phyloP scores from a whole-genome alignment of 1,140 invertebrate genomes.

The Manduca sexta region DNA sequence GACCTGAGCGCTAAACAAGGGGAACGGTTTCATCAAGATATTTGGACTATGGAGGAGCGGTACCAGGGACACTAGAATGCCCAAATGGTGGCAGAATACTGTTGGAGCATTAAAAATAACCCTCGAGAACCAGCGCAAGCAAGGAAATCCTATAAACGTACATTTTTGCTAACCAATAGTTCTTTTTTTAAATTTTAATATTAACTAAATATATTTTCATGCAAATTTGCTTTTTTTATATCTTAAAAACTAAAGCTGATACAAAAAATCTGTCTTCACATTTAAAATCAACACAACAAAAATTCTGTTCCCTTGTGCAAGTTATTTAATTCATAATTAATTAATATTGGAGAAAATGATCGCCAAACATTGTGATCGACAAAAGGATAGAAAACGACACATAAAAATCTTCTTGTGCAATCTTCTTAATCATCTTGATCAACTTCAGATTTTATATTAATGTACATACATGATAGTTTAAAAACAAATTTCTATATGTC shows the following conservation, averaged over 20 bases:
- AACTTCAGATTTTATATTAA: too few species aligned
- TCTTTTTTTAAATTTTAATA: neutral
- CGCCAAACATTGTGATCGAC: too few species aligned
- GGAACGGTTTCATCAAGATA: slow-evolving; percentile 34
- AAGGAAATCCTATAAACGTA: slow-evolving; percentile 3
- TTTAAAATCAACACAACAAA: neutral
- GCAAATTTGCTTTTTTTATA: neutral
- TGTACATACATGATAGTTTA: too few species aligned
- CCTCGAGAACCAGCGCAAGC: slow-evolving; percentile 6
- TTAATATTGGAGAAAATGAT: too few species aligned
- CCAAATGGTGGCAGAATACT: neutral
- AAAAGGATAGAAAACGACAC: too few species aligned
- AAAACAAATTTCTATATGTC: too few species aligned
- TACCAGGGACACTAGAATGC: slow-evolving; percentile 28
- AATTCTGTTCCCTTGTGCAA: too few species aligned
- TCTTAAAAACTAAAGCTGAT: slow-evolving; percentile 1
- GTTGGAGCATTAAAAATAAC: slow-evolving; percentile 10
- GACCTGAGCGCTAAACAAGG: slow-evolving; percentile 29
- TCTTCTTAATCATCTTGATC: too few species aligned
- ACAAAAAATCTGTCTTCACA: neutral
- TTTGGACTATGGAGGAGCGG: slow-evolving; percentile 24
- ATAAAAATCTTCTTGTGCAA: too few species aligned
- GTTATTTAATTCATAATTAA: too few species aligned
- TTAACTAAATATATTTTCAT: neutral
- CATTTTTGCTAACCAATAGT: slow-evolving; percentile 6